Evolutionary conservation across 2,888 invertebrate species (phyloP), one percentile per base, ranked within the genome.

Genomic region (Stenurella melanura): DNA sequence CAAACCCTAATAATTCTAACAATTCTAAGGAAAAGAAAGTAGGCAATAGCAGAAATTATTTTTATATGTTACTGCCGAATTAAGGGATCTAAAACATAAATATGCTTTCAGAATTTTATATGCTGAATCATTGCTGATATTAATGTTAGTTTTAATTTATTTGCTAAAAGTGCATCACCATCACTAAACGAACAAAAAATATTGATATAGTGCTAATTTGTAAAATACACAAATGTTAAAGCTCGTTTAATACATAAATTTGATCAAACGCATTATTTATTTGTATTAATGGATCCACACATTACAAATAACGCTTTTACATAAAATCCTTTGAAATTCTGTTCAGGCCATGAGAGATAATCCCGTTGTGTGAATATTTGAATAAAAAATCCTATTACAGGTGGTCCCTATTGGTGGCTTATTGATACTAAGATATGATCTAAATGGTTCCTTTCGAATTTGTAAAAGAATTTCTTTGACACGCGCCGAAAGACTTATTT

Each of bases 341-440:
- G n/a, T 50, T 50, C 50, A n/a, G 6, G 50, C 50, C 50, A 50
- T 50, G 6, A n/a, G 50, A 50, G 50, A n/a, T 42, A 42, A 18
- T 15, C 64, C 4, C 5, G 18, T 50, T 19, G 12, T 15, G 15
- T 18, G 42, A 64, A 42, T 21, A 15, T 42, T 64, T 17, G 42
- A 73, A 70, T 70, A 50, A 79, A 69, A 73, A 77, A 77, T 79
- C 70, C 70, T 60, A 10, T 18, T 79, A 70, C 71, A 73, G 79
- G 79, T 77, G 75, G 79, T 79, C 78, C 60, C 64, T 21, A 54
- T 69, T 66, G 64, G 71, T 74, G 63, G 74, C 73, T 63, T 74
- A 74, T 78, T 74, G 76, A 78, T 75, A 72, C 69, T 74, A 64
- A 78, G 78, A 78, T 78, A 79, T 79, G 75, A 79, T 79, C 79